These are phyloP conservation scores for Hepsetus odoe DNA, from an alignment of 2,113 vertebrate species.

Conservation along the genomic window DNA sequence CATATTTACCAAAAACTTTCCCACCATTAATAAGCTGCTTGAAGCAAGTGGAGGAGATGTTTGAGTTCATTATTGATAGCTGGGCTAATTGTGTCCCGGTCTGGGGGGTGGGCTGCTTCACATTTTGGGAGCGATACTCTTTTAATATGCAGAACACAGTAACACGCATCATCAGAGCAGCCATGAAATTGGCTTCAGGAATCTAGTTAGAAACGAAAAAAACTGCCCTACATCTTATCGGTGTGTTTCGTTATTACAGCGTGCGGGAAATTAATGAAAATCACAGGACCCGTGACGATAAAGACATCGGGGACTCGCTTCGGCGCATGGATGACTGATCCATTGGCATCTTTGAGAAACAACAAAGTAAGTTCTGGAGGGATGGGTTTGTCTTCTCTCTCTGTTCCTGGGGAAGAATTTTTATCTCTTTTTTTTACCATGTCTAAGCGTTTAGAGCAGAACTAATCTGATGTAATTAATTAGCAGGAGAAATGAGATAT, in stretches of 20 bases:
- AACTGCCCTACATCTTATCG: conserved; percentile 60
- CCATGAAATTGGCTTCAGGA: conserved; percentile 75
- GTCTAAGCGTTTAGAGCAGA: neutral
- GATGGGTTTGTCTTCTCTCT: conserved; percentile 12
- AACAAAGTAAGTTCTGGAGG: conserved; percentile 85
- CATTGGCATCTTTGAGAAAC: conserved; percentile 87
- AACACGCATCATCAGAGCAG: conserved; percentile 57
- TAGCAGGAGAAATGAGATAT: neutral
- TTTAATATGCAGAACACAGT: conserved; percentile 63
- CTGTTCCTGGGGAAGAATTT: neutral
- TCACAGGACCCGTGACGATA: conserved; percentile 92
- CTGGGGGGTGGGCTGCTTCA: conserved; percentile 20
- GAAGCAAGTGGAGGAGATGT: conserved; percentile 25
- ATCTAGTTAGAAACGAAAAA: conserved; percentile 64
- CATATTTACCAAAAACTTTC: conserved; percentile 14
- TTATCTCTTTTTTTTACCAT: too few relatives aligned
- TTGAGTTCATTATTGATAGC: conserved; percentile 37
- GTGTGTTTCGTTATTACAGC: conserved; percentile 80
- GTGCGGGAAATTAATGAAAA: conserved; percentile 99
- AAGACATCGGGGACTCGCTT: conserved; percentile 98
- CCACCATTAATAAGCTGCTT: conserved; percentile 12
- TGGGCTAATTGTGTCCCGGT: conserved; percentile 15
- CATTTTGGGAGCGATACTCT: conserved; percentile 45
- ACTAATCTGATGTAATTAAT: neutral
- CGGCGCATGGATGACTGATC: conserved; percentile 99